These are phyloP conservation scores for Alfaro cultratus DNA, from an alignment of 2,797 vertebrate genomes.

Conservation along the genomic window DNA sequence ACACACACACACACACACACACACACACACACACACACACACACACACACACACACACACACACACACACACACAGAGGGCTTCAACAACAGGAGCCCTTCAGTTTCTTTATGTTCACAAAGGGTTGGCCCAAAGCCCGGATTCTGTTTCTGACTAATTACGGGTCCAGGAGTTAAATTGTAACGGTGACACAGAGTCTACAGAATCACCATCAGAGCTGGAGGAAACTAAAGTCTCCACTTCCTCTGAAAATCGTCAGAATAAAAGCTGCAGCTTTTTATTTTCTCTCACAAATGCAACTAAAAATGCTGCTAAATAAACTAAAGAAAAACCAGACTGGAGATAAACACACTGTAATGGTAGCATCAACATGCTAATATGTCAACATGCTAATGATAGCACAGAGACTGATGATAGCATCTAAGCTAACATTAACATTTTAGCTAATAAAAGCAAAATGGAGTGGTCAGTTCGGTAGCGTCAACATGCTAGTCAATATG, in stretches of 20 bases:
- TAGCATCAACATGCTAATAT: too few species aligned
- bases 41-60: constrained; percentile 20
- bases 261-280: background rate
- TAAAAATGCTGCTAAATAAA: background rate
- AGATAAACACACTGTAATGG: too few species aligned
- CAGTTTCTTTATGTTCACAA: constrained; percentile 37
- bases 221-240: background rate
- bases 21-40: constrained; percentile 29
- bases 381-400: too few species aligned
- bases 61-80: constrained; percentile 24
- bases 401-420: too few species aligned
- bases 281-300: background rate
- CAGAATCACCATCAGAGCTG: background rate
- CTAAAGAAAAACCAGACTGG: too few species aligned
- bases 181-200: background rate
- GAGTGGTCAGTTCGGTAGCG: too few species aligned
- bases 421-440: too few species aligned
- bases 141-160: background rate
- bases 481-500: too few species aligned
- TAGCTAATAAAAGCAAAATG: too few species aligned
- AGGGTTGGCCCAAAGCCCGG: background rate
- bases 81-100: constrained; percentile 23
- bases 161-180: background rate
- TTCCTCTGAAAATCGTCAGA: background rate
- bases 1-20: constrained; percentile 28